Conservation (phyloP, 2,113 vertebrate genomes). For the Dasyprocta punctata region DNA sequence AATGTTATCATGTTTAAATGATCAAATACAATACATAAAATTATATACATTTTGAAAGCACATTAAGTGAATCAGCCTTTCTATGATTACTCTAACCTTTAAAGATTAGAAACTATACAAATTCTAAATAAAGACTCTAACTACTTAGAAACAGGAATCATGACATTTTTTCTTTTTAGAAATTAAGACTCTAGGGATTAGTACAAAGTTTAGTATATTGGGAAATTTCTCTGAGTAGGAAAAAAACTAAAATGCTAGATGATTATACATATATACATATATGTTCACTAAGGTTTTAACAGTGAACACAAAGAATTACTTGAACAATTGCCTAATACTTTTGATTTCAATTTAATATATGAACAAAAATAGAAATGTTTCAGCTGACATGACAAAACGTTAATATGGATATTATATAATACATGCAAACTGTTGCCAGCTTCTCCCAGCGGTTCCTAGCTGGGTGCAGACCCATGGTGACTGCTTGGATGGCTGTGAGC, state of each 20-base stretch:
- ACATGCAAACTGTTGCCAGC: background rate
- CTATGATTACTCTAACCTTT: background rate
- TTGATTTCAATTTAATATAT: constrained; percentile 6
- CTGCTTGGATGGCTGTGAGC: no score
- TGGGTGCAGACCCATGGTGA: no score
- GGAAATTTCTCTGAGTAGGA: background rate
- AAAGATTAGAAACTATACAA: background rate
- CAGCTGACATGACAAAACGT: background rate
- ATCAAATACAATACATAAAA: background rate
- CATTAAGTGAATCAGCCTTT: background rate
- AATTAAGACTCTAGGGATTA: constrained; percentile 30
- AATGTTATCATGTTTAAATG: background rate
- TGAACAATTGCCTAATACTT: background rate
- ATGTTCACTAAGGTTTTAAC: background rate
- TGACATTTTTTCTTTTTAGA: background rate
- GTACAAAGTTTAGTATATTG: constrained; percentile 27
- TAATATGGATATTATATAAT: background rate
- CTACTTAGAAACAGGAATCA: background rate
- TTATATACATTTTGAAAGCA: constrained; percentile 6
- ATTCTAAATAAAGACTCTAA: constrained; percentile 1
- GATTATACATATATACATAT: background rate
- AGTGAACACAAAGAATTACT: background rate
- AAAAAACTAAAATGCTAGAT: constrained; percentile 6
- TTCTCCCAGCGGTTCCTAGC: no score
- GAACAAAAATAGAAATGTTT: constrained; percentile 41